Percentiles rank a stretch among this genome's conserved stretches.
Evolutionary conservation across 64 coral and sea anemone species (phyloP).

Genomic region (Pocillopora damicornis): DNA sequence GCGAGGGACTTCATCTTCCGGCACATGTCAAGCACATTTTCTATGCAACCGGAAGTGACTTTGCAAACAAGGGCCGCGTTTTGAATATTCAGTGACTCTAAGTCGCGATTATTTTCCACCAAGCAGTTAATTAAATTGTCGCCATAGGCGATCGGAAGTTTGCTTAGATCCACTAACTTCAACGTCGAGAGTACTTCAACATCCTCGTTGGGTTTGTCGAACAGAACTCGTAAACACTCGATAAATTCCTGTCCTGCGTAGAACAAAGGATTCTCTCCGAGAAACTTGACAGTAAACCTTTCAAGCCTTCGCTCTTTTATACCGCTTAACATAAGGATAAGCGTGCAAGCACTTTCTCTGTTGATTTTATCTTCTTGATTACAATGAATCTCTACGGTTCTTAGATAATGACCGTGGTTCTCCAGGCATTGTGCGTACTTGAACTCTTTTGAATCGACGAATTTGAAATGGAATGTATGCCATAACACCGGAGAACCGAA

Average conservation of each 20-base stretch:
- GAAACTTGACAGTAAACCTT: slow-evolving; percentile 62
- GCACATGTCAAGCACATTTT: slow-evolving; percentile 62
- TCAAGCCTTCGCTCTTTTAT: slow-evolving; percentile 67
- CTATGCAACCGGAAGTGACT: slow-evolving; percentile 73
- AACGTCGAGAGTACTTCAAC: slow-evolving; percentile 22
- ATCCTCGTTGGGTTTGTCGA: slow-evolving; percentile 23
- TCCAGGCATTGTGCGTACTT: slow-evolving; percentile 45
- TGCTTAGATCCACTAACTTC: slow-evolving; percentile 66
- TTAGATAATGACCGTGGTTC: slow-evolving; percentile 66
- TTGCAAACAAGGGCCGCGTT: slow-evolving; percentile 86
- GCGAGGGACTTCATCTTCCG: slow-evolving; percentile 72
- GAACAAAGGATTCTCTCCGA: slow-evolving; percentile 89
- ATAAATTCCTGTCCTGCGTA: slow-evolving; percentile 79
- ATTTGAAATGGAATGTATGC: slow-evolving; percentile 71
- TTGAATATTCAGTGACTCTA: slow-evolving; percentile 84
- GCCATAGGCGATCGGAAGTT: slow-evolving; percentile 64
- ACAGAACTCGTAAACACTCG: slow-evolving; percentile 65
- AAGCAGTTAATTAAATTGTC: slow-evolving; percentile 68
- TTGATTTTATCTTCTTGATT: slow-evolving; percentile 72
- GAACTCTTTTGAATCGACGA: slow-evolving; percentile 54
- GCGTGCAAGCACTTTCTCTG: slow-evolving; percentile 72
- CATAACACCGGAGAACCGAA: slow-evolving; percentile 73
- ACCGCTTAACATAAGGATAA: slow-evolving; percentile 57
- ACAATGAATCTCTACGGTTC: slow-evolving; percentile 54
- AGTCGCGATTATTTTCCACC: slow-evolving; percentile 63